These are phyloP conservation scores for Vidua macroura DNA, from an alignment of 2,113 vertebrate genomes.

Conservation along the genomic window DNA sequence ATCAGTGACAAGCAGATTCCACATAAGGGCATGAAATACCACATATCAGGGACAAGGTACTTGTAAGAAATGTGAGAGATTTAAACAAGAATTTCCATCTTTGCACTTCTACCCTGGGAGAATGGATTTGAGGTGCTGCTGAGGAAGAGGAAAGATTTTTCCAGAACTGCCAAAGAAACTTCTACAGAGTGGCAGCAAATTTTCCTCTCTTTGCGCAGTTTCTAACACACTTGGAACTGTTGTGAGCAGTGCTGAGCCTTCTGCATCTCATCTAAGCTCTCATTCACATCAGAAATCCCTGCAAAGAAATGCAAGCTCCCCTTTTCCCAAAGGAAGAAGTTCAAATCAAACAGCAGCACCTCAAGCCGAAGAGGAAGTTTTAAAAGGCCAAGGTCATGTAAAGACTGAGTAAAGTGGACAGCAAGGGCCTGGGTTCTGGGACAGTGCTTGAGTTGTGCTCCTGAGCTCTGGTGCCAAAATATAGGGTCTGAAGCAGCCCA, in stretches of 20 bases:
- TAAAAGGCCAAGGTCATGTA: neutral
- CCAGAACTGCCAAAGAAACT: neutral
- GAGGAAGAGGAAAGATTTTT: neutral
- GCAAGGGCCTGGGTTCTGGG: neutral
- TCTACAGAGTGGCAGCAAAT: neutral
- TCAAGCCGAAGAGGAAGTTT: neutral
- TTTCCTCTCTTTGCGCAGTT: neutral
- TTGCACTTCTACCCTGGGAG: neutral
- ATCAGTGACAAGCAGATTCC: constrained; percentile 43
- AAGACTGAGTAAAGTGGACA: neutral
- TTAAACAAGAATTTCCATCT: constrained; percentile 28
- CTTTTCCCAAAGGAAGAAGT: neutral
- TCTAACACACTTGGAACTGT: neutral
- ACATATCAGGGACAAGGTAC: constrained; percentile 16
- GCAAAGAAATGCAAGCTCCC: neutral
- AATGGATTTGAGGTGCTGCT: neutral
- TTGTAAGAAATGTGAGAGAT: neutral
- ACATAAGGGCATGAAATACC: constrained; percentile 53
- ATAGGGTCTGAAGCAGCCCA: neutral
- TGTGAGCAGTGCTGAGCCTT: neutral
- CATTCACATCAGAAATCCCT: neutral
- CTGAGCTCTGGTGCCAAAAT: neutral
- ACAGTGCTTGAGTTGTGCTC: neutral
- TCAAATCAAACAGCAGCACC: neutral
- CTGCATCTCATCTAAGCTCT: neutral